Evolutionary conservation across 2,113 vertebrate species (phyloP).

Genomic region (Glaucomys volans): DNA sequence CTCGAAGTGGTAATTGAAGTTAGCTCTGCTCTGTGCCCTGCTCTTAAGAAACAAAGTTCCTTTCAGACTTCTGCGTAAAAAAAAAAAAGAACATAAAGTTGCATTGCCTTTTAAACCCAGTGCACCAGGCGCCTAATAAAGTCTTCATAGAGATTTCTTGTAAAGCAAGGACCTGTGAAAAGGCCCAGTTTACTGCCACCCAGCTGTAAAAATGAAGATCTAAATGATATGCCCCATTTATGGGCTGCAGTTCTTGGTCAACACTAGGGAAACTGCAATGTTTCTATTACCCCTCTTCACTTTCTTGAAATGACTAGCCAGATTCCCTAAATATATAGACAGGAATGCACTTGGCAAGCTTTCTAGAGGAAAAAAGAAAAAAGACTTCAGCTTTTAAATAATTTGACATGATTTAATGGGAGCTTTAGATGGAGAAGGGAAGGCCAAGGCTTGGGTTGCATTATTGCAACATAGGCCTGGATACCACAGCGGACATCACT

Average conservation of each 20-base stretch:
- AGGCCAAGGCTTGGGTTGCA: not conserved
- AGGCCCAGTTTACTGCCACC: conserved; percentile 2
- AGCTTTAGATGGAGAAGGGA: conserved; percentile 23
- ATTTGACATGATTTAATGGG: conserved; percentile 33
- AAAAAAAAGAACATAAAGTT: conserved; percentile 62
- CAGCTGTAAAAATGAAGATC: conserved; percentile 33
- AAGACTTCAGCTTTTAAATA: conserved; percentile 30
- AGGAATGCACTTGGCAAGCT: conserved; percentile 53
- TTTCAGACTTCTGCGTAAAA: conserved; percentile 52
- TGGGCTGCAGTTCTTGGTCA: not conserved
- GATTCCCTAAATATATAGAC: conserved; percentile 35
- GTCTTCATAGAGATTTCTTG: conserved; percentile 15
- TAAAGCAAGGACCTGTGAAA: conserved; percentile 20
- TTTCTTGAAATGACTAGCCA: conserved; percentile 31
- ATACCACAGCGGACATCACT: not conserved
- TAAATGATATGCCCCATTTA: not conserved
- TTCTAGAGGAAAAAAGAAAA: not conserved
- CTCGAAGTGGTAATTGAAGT: conserved; percentile 70
- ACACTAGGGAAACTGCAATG: not conserved
- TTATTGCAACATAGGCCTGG: not conserved
- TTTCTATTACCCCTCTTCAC: conserved; percentile 42
- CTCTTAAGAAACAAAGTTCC: conserved; percentile 53
- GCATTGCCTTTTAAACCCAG: not conserved
- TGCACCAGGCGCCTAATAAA: conserved; percentile 42
- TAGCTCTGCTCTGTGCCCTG: not conserved